Percentiles rank a stretch among this genome's conserved stretches.
These are phyloP conservation scores for Tipula lateralis DNA, from an alignment of 2,888 invertebrate species.

Conservation along the genomic window DNA sequence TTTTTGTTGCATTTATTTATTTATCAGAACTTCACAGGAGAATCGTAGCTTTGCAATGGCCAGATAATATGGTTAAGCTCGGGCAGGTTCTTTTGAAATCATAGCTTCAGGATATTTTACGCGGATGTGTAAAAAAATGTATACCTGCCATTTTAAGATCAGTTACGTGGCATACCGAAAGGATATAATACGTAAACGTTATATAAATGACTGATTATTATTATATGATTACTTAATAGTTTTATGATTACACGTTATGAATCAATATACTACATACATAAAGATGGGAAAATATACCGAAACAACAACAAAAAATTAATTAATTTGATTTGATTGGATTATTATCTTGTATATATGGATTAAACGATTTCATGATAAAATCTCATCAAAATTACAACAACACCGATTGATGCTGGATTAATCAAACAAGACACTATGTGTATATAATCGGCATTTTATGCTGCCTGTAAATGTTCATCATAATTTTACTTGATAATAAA, in stretches of 20 bases:
- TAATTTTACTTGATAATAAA: neutral
- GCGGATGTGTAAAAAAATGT: too few species aligned
- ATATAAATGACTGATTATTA: neutral
- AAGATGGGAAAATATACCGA: neutral
- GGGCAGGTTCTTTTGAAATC: too few species aligned
- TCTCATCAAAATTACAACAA: neutral
- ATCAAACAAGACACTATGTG: neutral
- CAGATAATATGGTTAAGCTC: too few species aligned
- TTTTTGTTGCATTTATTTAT: too few species aligned
- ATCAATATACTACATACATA: neutral
- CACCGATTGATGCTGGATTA: neutral
- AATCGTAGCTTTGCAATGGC: too few species aligned
- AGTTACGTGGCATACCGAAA: neutral
- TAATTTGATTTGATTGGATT: neutral
- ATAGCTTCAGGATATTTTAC: too few species aligned
- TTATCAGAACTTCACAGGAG: too few species aligned
- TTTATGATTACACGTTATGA: constrained; percentile 1
- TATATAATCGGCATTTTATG: neutral
- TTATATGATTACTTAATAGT: neutral
- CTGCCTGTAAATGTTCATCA: neutral
- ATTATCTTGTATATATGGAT: neutral
- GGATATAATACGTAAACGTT: neutral
- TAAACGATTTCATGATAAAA: constrained; percentile 1
- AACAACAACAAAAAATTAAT: neutral
- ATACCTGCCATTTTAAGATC: too few species aligned